Conservation (phyloP, 92 coral and sea anemone species). For the Epizoanthus stellaris region DNA sequence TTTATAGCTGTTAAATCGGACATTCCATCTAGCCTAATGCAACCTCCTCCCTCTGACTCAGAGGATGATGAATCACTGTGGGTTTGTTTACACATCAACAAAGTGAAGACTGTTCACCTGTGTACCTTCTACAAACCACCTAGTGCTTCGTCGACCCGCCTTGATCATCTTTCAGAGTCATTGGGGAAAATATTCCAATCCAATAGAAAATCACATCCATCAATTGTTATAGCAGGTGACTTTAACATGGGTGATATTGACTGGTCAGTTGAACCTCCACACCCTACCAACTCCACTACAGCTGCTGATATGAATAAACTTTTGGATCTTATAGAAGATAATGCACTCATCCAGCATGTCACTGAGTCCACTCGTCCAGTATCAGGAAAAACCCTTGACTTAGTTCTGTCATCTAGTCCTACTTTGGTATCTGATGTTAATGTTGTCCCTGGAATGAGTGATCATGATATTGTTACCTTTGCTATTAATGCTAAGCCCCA, state of each 20-base stretch:
- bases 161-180: slow-evolving; percentile 15
- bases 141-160: slow-evolving; percentile 14
- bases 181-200: slow-evolving; percentile 5
- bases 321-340: slow-evolving; percentile 33
- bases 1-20: neutral
- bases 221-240: slow-evolving; percentile 28
- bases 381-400: slow-evolving; percentile 39
- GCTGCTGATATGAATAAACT: slow-evolving; percentile 32
- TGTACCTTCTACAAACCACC: slow-evolving; percentile 9
- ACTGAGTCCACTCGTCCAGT: slow-evolving; percentile 46
- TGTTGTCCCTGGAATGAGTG: slow-evolving; percentile 35
- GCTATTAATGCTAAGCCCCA: neutral
- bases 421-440: slow-evolving; percentile 39
- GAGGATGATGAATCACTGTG: slow-evolving; percentile 13
- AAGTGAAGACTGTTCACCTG: slow-evolving; percentile 16
- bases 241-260: slow-evolving; percentile 33
- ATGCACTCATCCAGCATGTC: slow-evolving; percentile 47
- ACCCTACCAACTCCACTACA: slow-evolving; percentile 24
- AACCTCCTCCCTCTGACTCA: slow-evolving; percentile 7
- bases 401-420: slow-evolving; percentile 43
- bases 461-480: slow-evolving; percentile 13
- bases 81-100: neutral
- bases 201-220: neutral
- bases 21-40: slow-evolving; percentile 21
- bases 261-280: slow-evolving; percentile 25